phyloP scores from a whole-genome alignment of 2,888 invertebrate genomes.

The Lingula anatina region DNA sequence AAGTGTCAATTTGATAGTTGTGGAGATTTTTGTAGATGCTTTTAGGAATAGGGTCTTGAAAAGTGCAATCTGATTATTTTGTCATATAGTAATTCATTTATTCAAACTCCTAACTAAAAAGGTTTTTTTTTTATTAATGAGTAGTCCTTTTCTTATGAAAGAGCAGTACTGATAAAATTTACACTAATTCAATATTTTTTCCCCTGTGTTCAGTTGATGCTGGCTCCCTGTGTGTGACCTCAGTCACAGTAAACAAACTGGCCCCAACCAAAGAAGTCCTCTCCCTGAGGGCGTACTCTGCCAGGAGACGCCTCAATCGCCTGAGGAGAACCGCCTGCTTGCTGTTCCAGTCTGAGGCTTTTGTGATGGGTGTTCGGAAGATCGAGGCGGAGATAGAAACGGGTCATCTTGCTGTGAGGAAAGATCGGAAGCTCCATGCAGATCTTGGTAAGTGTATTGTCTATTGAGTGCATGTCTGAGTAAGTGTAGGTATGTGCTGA shows the following conservation, averaged over 20 bases:
- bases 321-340: conserved; percentile 55
- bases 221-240: conserved; percentile 25
- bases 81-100: not conserved
- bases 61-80: not conserved
- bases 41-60: too few species aligned
- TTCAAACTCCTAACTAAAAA: too few species aligned
- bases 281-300: conserved; percentile 49
- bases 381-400: conserved; percentile 69
- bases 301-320: conserved; percentile 43
- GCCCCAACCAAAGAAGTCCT: conserved; percentile 51
- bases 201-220: conserved; percentile 55
- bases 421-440: conserved; percentile 74
- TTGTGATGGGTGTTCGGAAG: conserved; percentile 64
- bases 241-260: conserved; percentile 13
- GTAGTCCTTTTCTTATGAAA: too few species aligned
- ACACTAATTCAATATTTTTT: not conserved
- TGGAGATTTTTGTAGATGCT: too few species aligned
- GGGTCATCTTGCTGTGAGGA: conserved; percentile 67
- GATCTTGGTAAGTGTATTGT: conserved; percentile 65
- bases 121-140: not conserved
- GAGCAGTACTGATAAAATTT: too few species aligned
- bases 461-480: too few species aligned
- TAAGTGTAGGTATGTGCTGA: too few species aligned
- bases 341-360: conserved; percentile 62
- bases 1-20: too few species aligned